Evolutionary conservation across 2,797 vertebrate species (phyloP).

Genomic region (Phataginus tricuspis): DNA sequence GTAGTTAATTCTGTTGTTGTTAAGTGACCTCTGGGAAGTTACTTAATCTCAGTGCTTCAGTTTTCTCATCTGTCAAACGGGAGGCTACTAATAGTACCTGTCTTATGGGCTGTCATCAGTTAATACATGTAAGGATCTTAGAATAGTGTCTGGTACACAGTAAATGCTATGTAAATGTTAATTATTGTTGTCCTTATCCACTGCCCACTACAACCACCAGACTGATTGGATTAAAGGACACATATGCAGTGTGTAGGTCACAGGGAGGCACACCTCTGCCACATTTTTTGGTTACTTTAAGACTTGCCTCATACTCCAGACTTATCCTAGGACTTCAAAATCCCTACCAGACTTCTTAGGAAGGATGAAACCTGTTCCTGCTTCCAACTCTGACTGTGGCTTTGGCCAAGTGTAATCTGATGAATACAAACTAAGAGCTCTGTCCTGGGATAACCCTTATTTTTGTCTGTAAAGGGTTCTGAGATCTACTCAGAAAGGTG

Average conservation of each 20-base stretch:
- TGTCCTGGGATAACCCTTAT: slow-evolving; percentile 73
- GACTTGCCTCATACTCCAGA: slow-evolving; percentile 27
- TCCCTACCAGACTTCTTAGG: slow-evolving; percentile 62
- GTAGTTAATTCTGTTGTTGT: not conserved
- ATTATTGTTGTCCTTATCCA: not conserved
- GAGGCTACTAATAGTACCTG: not conserved
- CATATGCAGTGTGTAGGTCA: not conserved
- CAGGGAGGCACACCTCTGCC: not conserved
- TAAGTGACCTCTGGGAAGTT: not conserved
- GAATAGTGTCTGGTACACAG: not conserved
- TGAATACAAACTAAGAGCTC: slow-evolving; percentile 76
- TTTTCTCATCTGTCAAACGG: slow-evolving; percentile 17
- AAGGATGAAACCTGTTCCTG: slow-evolving; percentile 43
- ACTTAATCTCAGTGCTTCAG: not conserved
- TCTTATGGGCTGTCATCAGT: not conserved
- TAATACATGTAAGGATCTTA: not conserved
- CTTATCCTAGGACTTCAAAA: slow-evolving; percentile 60
- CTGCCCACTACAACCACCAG: not conserved
- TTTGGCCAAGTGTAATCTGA: slow-evolving; percentile 75
- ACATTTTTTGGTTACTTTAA: slow-evolving; percentile 20
- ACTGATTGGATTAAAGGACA: not conserved
- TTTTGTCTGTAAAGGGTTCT: slow-evolving; percentile 66
- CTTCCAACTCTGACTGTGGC: slow-evolving; percentile 66
- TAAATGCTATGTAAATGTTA: not conserved
- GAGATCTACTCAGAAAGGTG: slow-evolving; percentile 66